phyloP scores from a whole-genome alignment of 2,888 invertebrate genomes.

The Homarus gammarus region DNA sequence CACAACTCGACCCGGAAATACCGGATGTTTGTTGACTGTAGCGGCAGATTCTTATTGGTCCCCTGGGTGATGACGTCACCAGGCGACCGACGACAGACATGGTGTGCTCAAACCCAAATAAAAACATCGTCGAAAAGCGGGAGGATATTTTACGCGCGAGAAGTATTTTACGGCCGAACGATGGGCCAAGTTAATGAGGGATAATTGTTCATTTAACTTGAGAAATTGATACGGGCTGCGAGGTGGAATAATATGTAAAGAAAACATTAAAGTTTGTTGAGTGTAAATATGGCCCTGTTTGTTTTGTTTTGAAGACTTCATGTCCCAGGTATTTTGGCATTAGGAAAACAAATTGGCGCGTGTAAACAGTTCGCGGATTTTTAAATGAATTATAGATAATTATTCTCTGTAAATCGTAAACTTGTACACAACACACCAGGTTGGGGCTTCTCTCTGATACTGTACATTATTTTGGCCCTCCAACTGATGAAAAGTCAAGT shows the following conservation, averaged over 20 bases:
- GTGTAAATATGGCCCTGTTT: background rate
- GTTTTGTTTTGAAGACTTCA: background rate
- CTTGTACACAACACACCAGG: background rate
- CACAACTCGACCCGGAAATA: conserved; percentile 14
- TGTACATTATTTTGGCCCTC: too few species aligned
- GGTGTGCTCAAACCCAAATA: background rate
- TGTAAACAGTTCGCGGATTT: background rate
- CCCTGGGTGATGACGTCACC: background rate
- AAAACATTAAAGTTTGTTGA: background rate
- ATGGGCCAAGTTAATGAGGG: background rate
- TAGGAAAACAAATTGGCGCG: background rate
- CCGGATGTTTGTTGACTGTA: background rate
- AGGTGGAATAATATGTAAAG: background rate
- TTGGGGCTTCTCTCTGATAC: too few species aligned
- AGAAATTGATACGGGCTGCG: background rate
- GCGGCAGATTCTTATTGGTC: background rate
- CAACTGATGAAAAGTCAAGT: too few species aligned
- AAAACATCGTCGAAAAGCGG: background rate
- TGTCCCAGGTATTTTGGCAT: background rate
- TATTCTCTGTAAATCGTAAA: background rate
- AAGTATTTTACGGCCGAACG: background rate
- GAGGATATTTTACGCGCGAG: too few species aligned
- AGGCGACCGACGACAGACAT: background rate
- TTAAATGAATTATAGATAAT: background rate
- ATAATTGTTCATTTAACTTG: conserved; percentile 4